These are phyloP conservation scores for Coendou prehensilis DNA, from an alignment of 2,797 vertebrate species.

Conservation along the genomic window DNA sequence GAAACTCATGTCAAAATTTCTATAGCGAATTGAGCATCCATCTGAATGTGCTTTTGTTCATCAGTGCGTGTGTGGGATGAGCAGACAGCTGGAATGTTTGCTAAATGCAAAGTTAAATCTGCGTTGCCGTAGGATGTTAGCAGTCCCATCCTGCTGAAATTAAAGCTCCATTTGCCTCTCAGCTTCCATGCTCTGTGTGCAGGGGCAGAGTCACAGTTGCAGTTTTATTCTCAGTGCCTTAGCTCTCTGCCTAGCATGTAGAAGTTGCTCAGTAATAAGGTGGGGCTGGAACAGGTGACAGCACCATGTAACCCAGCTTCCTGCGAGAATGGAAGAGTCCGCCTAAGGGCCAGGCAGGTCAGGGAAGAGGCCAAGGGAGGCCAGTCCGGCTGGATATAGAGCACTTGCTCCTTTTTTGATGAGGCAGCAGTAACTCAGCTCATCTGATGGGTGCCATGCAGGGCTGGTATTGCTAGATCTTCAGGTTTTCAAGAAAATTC, in stretches of 20 bases:
- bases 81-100: slow-evolving; percentile 78
- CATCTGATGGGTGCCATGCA: neutral
- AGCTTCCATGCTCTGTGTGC: neutral
- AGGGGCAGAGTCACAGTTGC: neutral
- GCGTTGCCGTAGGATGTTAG: slow-evolving; percentile 47
- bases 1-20: slow-evolving; percentile 64
- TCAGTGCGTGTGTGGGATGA: slow-evolving; percentile 67
- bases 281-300: neutral
- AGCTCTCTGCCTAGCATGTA: neutral
- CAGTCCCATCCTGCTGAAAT: slow-evolving; percentile 22
- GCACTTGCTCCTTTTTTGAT: neutral
- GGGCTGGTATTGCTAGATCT: neutral
- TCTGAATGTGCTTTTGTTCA: slow-evolving; percentile 77
- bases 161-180: neutral
- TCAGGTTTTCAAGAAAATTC: slow-evolving; percentile 30
- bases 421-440: neutral
- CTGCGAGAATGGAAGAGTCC: neutral
- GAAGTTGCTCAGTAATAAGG: neutral
- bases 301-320: neutral
- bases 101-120: slow-evolving; percentile 74
- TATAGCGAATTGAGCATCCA: slow-evolving; percentile 62
- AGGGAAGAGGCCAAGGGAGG: neutral
- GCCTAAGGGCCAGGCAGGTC: neutral
- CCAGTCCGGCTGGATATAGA: neutral
- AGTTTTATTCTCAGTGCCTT: neutral